phyloP scores from a whole-genome alignment of 2,113 vertebrate genomes.

The Lycocorax pyrrhopterus region DNA sequence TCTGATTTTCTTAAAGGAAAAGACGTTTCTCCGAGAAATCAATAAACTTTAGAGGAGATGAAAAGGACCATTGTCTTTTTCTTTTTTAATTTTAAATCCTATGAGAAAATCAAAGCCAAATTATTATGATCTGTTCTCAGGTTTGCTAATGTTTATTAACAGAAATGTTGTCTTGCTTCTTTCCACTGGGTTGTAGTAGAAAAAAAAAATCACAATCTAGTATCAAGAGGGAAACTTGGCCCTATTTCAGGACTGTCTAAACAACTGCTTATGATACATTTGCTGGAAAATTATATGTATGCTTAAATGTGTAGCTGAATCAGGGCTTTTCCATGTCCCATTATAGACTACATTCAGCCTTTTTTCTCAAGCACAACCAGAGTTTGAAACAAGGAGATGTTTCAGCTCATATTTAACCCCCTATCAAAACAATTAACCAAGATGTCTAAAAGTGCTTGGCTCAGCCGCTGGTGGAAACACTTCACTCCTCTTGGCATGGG shows the following conservation, averaged over 20 bases:
- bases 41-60: not conserved
- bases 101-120: not conserved
- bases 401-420: not conserved
- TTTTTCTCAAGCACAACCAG: not conserved
- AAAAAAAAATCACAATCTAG: not conserved
- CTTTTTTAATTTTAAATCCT: not conserved
- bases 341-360: not conserved
- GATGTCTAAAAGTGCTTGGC: not conserved
- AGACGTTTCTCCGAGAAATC: not conserved
- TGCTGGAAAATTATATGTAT: not conserved
- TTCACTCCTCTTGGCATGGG: not conserved
- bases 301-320: not conserved
- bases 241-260: not conserved
- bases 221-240: not conserved
- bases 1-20: not conserved
- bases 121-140: not conserved
- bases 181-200: not conserved
- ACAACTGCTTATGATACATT: not conserved
- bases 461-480: not conserved
- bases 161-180: not conserved
- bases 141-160: not conserved
- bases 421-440: not conserved
- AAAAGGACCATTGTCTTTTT: not conserved
- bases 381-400: not conserved
- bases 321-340: not conserved